A percentile compares a stretch with the other conserved stretches of the same genome.
Conservation (phyloP, 2,113 vertebrate genomes). For the Micronycteris hirsuta region DNA sequence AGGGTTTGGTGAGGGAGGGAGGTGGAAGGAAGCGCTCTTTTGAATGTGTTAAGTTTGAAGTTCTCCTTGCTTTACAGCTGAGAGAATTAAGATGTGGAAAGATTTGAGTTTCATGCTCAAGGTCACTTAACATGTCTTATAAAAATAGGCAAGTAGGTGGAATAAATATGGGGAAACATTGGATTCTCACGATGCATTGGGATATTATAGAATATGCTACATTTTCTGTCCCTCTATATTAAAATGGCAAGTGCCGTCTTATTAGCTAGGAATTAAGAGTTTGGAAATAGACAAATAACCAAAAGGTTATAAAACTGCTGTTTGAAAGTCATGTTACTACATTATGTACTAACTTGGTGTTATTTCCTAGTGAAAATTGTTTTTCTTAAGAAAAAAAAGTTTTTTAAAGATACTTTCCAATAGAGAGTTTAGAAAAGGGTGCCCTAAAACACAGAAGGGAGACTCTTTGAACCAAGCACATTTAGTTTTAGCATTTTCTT, state of each 20-base stretch:
- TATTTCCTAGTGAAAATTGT: background rate
- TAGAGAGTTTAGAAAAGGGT: background rate
- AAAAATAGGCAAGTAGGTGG: background rate
- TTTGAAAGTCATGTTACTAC: background rate
- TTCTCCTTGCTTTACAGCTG: background rate
- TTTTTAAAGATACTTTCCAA: background rate
- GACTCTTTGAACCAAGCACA: background rate
- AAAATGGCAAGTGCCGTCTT: background rate
- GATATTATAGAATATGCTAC: background rate
- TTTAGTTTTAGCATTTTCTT: conserved; percentile 6
- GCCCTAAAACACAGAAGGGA: background rate
- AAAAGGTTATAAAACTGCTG: background rate
- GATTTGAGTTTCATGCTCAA: background rate
- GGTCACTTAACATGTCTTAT: background rate
- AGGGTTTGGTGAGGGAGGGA: background rate
- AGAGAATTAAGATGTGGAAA: background rate
- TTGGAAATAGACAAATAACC: conserved; percentile 26
- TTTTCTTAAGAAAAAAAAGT: background rate
- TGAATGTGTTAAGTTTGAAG: background rate
- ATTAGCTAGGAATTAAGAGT: conserved; percentile 26
- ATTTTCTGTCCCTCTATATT: background rate
- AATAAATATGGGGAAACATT: background rate
- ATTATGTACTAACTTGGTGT: background rate
- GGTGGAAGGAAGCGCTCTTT: background rate
- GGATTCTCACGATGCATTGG: background rate